Evolutionary conservation across 2,888 invertebrate genomes (phyloP).

Genomic region (Cactoblastis cactorum): DNA sequence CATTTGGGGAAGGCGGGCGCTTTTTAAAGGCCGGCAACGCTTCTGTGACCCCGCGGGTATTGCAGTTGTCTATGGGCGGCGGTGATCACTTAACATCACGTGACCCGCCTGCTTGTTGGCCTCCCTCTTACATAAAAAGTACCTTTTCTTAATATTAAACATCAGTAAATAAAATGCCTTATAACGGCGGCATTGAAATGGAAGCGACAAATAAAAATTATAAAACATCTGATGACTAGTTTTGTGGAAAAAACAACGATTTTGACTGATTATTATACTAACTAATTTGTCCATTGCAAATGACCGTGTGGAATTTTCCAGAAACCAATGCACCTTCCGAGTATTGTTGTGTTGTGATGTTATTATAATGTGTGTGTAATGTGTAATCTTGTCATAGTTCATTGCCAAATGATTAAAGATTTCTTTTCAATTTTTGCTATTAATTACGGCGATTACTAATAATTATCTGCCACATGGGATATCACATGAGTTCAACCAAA

Average conservation of each 20-base stretch:
- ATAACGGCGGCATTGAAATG: background rate
- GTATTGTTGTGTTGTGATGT: background rate
- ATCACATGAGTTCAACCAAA: too few species aligned
- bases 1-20: too few species aligned
- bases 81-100: too few species aligned
- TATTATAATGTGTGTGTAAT: background rate
- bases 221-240: background rate
- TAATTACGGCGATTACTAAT: too few species aligned
- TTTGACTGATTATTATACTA: slow-evolving; percentile 4
- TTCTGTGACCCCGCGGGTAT: too few species aligned
- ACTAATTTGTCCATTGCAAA: background rate
- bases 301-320: slow-evolving; percentile 5
- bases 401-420: background rate
- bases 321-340: background rate
- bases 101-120: too few species aligned
- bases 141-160: background rate
- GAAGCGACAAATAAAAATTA: background rate
- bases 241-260: background rate
- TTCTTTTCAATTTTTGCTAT: too few species aligned
- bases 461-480: too few species aligned
- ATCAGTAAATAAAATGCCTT: background rate
- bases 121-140: too few species aligned
- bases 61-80: too few species aligned
- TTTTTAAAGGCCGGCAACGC: too few species aligned
- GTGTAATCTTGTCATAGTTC: background rate